Base-by-base conservation (phyloP, 2,797 vertebrate genomes). In the Pangasius sanitwongsei region DNA sequence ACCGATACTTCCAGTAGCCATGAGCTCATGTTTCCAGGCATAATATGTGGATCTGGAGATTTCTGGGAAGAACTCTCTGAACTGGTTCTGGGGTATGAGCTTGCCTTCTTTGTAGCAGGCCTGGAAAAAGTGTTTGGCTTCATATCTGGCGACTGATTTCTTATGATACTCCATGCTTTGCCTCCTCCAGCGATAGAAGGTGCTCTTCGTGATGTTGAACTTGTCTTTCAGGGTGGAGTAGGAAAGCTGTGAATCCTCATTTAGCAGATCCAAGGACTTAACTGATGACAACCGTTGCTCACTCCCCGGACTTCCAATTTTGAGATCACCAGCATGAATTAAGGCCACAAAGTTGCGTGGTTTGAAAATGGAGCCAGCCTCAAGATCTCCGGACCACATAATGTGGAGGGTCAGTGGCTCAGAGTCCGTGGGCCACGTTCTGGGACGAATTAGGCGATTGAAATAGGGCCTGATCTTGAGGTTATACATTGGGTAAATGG, bases 401-500 rank as follows among this genome's bases (percentile, higher is more conserved):
- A 99, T 96, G 91, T 99, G 98, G 3, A 99, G 95, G 0, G 97
- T 98, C 67, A 95, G 93, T 0, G 95, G 95, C 80, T 93, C 93
- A 0, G 92, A 91, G 89, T 96, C 95, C 4, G 95, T 95, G 0
- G 92, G 92, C 89, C 93, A 93, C 78, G 94, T 95, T 86, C 98
- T 95, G 1, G 98, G 97, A 0, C 97, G 96, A 80, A 99, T 98
- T 16, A 99, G 91, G 0, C 98, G 95, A 92, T 99, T 97, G 89
- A 99, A 99, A 90, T 99, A 99, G 0, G 98, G 97, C 0, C 98
- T 95, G 85, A 99, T 99, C 94, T 98, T 98, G 91, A 97, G 94
- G 93, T 99, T 99, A 91, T 97, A 98, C 98, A 98, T 97, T 74
- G 98, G 98, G 87, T 99, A 99, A 92, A 99, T 96, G 37, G 98